A percentile compares a stretch with the other conserved stretches of the same genome.
Evolutionary conservation across 2,888 invertebrate species (phyloP).

Genomic region (Ametastegia equiseti): DNA sequence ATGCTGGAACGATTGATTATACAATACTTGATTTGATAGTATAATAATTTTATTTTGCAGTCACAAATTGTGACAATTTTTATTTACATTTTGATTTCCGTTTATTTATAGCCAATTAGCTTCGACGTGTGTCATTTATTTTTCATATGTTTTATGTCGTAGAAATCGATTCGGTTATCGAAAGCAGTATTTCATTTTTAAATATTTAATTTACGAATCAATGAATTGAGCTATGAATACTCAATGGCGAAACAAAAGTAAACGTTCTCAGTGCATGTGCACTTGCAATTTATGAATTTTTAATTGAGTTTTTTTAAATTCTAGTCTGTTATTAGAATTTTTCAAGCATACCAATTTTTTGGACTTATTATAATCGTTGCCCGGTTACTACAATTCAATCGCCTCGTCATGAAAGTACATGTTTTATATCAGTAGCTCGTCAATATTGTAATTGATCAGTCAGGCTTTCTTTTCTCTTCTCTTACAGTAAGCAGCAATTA

Average conservation of each 20-base stretch:
- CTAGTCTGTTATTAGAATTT: conserved; percentile 25
- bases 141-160: background rate
- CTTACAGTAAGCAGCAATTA: background rate
- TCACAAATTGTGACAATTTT: background rate
- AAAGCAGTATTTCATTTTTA: background rate
- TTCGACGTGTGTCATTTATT: background rate
- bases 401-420: background rate
- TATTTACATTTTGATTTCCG: too few species aligned
- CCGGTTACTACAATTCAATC: background rate
- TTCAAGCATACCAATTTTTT: background rate
- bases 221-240: background rate
- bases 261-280: background rate
- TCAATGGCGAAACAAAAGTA: background rate
- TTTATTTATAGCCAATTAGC: background rate
- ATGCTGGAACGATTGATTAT: background rate
- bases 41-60: background rate
- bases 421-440: conserved; percentile 1
- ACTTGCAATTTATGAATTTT: background rate
- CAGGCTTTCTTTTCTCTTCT: background rate
- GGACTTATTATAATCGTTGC: background rate
- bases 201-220: background rate
- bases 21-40: background rate
- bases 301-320: background rate
- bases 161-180: background rate
- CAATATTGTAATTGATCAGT: conserved; percentile 7